Conservation (phyloP, 2,888 invertebrate species). For the Xestia xanthographa region DNA sequence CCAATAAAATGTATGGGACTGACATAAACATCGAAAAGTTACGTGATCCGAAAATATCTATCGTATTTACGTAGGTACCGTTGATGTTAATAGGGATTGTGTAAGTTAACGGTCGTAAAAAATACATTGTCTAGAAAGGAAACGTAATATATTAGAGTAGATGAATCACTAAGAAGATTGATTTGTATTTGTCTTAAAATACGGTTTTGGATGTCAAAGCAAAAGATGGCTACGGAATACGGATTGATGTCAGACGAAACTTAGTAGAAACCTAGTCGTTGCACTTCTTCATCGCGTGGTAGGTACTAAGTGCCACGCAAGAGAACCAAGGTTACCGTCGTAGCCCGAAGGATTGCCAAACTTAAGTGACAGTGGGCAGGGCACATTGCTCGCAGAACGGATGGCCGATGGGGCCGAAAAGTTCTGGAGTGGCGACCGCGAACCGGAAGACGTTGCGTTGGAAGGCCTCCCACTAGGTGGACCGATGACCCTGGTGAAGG, state of each 20-base stretch:
- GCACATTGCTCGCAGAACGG: no score
- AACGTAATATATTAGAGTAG: conserved; percentile 16
- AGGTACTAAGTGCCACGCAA: no score
- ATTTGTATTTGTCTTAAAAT: neutral
- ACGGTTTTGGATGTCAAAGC: neutral
- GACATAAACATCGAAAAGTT: conserved; percentile 38
- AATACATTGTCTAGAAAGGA: conserved; percentile 25
- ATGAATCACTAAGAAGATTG: conserved; percentile 3
- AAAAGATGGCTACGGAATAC: neutral
- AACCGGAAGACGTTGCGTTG: no score
- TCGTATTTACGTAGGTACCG: conserved; percentile 27
- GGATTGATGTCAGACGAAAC: neutral
- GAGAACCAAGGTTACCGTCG: no score
- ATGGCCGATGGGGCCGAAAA: no score
- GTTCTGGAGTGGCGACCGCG: no score
- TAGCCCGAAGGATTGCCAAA: no score
- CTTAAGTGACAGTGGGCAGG: no score
- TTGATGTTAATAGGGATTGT: conserved; percentile 24
- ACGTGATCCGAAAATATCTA: conserved; percentile 41
- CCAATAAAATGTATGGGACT: conserved; percentile 25
- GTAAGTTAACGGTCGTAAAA: conserved; percentile 34
- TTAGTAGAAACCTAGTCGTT: neutral
- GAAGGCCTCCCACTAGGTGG: no score
- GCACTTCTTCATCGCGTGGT: no score
- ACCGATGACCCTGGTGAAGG: no score